Conservation (phyloP, 2,797 vertebrate genomes). For the Esox lucius region DNA sequence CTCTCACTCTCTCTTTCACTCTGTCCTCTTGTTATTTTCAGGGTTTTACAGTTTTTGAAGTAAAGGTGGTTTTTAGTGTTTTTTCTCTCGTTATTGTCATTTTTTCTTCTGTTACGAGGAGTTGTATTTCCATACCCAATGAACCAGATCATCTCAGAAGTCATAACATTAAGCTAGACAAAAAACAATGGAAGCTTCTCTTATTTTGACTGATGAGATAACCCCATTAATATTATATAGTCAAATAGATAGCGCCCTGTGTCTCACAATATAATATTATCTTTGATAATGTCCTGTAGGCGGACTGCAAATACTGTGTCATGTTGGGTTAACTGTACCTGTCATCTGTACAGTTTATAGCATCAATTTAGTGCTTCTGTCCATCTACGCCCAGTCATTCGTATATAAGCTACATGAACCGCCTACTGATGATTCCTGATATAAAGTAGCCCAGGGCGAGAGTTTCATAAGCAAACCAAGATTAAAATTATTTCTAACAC, state of each 20-base stretch:
- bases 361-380: not conserved
- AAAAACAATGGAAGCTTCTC: not conserved
- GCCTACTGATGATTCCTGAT: not conserved
- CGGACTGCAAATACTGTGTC: not conserved
- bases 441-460: not conserved
- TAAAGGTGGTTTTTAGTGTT: not conserved
- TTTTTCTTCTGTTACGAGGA: not conserved
- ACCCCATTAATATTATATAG: not conserved
- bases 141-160: not conserved
- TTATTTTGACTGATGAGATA: not conserved
- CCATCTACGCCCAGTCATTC: too few species aligned
- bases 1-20: not conserved
- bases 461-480: not conserved
- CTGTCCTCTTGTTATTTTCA: conserved; percentile 1
- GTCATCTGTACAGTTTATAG: not conserved
- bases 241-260: not conserved
- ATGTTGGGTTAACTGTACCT: not conserved
- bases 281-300: not conserved
- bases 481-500: not conserved
- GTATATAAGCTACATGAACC: too few species aligned
- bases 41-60: not conserved
- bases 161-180: not conserved
- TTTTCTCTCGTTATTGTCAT: not conserved
- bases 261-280: not conserved
- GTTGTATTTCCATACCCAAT: not conserved